A percentile compares a stretch with the other conserved stretches of the same genome.
phyloP scores from a whole-genome alignment of 2,888 invertebrate species.

The Lumbricus terrestris region DNA sequence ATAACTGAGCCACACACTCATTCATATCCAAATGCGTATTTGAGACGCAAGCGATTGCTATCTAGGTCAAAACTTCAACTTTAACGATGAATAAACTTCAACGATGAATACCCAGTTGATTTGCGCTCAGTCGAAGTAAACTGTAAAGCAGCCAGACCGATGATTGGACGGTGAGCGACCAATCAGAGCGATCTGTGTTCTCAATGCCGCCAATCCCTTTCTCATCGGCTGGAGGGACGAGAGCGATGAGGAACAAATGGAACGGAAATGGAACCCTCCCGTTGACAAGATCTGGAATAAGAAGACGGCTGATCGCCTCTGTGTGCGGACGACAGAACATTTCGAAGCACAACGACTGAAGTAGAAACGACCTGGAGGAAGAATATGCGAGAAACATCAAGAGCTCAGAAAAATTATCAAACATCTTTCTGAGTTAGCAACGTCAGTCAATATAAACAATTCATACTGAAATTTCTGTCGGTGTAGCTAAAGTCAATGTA shows the following conservation, averaged over 20 bases:
- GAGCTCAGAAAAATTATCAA: background rate
- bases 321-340: conserved; percentile 45
- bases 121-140: background rate
- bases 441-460: too few relatives aligned
- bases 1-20: background rate
- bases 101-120: background rate
- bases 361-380: conserved; percentile 36
- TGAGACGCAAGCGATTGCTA: too few relatives aligned
- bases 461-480: too few relatives aligned
- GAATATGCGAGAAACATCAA: background rate
- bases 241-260: background rate
- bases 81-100: background rate
- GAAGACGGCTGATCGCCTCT: conserved; percentile 5
- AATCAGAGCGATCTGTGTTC: background rate
- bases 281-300: conserved; percentile 10
- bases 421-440: background rate
- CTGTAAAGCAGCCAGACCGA: background rate
- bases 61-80: background rate
- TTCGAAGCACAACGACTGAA: conserved; percentile 43
- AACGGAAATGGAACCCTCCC: background rate
- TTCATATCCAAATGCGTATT: background rate
- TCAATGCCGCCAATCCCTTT: too few relatives aligned
- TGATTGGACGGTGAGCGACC: background rate
- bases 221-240: background rate
- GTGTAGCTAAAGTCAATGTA: too few relatives aligned